Percentiles rank a stretch among this genome's conserved stretches.
Evolutionary conservation across 53 echinoderm and acorn worm species (phyloP).

Genomic region (Henricia sp.): DNA sequence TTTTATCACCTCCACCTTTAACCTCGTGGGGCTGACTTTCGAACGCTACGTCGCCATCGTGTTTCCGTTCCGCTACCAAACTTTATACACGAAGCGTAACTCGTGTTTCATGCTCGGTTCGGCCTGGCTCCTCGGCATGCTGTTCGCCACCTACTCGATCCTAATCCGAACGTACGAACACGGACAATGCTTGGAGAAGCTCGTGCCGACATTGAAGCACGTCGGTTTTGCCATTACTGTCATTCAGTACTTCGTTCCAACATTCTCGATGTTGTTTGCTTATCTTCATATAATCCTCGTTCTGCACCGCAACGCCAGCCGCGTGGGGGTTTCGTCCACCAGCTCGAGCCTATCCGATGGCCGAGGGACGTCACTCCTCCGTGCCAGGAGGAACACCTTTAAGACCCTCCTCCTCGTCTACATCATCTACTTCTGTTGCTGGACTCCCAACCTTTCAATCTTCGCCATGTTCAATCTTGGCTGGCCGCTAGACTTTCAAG

Average conservation of each 20-base stretch:
- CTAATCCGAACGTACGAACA: neutral
- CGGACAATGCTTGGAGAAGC: neutral
- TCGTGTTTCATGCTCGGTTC: conserved; percentile 40
- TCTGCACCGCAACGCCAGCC: conserved; percentile 10
- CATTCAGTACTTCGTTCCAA: conserved; percentile 75
- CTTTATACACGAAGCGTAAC: conserved; percentile 56
- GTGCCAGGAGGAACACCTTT: conserved; percentile 45
- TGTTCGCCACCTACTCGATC: conserved; percentile 28
- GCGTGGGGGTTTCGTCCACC: neutral
- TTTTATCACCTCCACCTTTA: conserved; percentile 82
- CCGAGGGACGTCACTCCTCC: conserved; percentile 2
- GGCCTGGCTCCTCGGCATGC: conserved; percentile 76
- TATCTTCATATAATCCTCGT: conserved; percentile 56
- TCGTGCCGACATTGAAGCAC: neutral
- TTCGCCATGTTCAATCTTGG: conserved; percentile 39
- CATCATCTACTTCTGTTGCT: conserved; percentile 19
- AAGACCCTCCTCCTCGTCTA: conserved; percentile 26
- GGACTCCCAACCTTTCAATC: conserved; percentile 12
- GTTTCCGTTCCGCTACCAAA: conserved; percentile 74
- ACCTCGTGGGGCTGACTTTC: conserved; percentile 74
- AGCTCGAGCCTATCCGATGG: neutral
- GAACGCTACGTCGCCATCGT: conserved; percentile 86
- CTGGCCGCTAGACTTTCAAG: neutral
- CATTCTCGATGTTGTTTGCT: conserved; percentile 68
- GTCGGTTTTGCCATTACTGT: conserved; percentile 61